Evolutionary conservation across 1,140 invertebrate genomes (phyloP).

Genomic region (Drosophila parvula): DNA sequence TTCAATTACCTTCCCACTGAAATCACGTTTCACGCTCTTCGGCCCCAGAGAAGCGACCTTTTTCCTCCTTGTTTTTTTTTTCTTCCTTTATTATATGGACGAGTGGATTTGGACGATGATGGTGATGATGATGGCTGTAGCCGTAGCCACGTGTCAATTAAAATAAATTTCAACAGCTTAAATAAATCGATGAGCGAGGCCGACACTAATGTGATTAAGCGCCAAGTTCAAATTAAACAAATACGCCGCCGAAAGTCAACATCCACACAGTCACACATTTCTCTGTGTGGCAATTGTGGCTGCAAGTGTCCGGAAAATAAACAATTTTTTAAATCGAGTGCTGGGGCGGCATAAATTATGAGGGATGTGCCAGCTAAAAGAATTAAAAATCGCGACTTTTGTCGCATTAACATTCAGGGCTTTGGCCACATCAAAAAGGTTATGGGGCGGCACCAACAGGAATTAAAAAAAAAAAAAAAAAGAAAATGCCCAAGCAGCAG

Average conservation of each 20-base stretch:
- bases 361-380: background rate
- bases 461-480: constrained; percentile 28
- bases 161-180: constrained; percentile 42
- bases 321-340: constrained; percentile 47
- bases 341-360: constrained; percentile 43
- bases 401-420: constrained; percentile 45
- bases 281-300: constrained; percentile 20
- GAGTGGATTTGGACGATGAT: constrained; percentile 27
- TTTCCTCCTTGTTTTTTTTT: background rate
- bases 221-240: constrained; percentile 47
- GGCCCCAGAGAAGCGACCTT: constrained; percentile 20
- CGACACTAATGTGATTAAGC: constrained; percentile 39
- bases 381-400: constrained; percentile 44
- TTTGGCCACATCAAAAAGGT: constrained; percentile 39
- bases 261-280: background rate
- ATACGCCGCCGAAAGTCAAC: constrained; percentile 19
- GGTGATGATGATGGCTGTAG: background rate
- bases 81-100: constrained; percentile 1
- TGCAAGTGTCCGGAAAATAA: constrained; percentile 42
- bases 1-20: constrained; percentile 36
- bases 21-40: constrained; percentile 43
- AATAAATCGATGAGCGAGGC: constrained; percentile 38
- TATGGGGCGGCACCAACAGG: constrained; percentile 10
- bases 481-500: constrained; percentile 24
- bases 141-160: constrained; percentile 39